Evolutionary conservation across 2,888 invertebrate species (phyloP), one percentile per base, ranked within the genome.

Genomic region (Machimus rusticus): DNA sequence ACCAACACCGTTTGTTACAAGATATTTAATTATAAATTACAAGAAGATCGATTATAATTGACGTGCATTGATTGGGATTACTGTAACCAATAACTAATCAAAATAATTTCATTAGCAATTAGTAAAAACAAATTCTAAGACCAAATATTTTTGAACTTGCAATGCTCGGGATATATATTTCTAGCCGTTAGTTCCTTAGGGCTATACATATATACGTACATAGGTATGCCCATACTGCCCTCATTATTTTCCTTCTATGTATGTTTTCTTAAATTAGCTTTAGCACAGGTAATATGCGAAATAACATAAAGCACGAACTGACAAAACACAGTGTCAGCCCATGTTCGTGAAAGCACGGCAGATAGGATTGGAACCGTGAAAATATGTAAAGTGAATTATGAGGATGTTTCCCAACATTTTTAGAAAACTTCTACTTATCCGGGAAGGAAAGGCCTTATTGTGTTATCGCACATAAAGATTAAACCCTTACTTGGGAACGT

Each of bases 301-400:
- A 14, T n/a, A 43, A 23, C 39, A 51, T 81, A 51, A 51, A 31
- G 19, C 79, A 81, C 19, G 34, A 34, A 6, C 34, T 34, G 34
- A 34, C 6, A 34, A 34, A 34, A 34, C 0, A 34, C 5, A 81
- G 46, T 79, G 14, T 79, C 79, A 51, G 79, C 12, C 14, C 12
- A 23, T 55, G 51, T 51, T 51, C 16, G 31, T 51, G 39, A 81
- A 76, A 81, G 51, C 51, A 28, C 28, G 12, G 46, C 23, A 81
- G 55, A 81, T 81, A 51, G 79, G 79, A 51, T 51, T 81, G 28
- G 14, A 81, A 51, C 23, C 79, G 28, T 81, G 79, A 51, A 46
- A 81, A 79, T 81, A 81, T 81, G 79, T 28, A 81, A 81, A 81
- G 46, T 81, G 51, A 81, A 34, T 81, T 81, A 31, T 14, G 79